Conservation (phyloP, 1,140 invertebrate genomes). For the Centruroides sculpturatus region DNA sequence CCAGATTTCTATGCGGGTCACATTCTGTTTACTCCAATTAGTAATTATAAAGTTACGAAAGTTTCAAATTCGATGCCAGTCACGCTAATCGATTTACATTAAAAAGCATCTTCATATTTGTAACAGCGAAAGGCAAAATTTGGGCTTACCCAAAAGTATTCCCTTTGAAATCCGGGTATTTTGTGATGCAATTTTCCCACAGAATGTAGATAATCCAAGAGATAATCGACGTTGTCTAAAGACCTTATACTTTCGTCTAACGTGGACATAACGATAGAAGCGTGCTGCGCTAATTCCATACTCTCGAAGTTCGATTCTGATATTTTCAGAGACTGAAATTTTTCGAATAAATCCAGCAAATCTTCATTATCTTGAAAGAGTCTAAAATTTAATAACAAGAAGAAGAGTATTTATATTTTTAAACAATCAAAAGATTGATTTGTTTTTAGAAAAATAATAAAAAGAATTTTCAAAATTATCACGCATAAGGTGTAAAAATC, state of each 20-base stretch:
- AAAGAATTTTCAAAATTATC: too few relatives aligned
- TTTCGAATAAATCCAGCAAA: conserved; percentile 59
- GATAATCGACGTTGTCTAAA: conserved; percentile 65
- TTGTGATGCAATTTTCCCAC: conserved; percentile 64
- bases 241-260: conserved; percentile 63
- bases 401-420: too few relatives aligned
- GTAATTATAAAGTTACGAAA: too few relatives aligned
- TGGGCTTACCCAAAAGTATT: conserved; percentile 67
- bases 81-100: too few relatives aligned
- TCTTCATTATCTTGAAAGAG: conserved; percentile 75
- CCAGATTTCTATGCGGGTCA: too few relatives aligned
- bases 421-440: too few relatives aligned
- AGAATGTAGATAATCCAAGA: conserved; percentile 64
- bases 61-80: too few relatives aligned
- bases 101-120: too few relatives aligned
- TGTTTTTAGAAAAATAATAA: too few relatives aligned
- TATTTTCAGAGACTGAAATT: conserved; percentile 59
- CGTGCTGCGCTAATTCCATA: conserved; percentile 69
- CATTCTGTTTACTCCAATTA: too few relatives aligned
- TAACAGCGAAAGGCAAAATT: not conserved
- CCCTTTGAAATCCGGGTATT: conserved; percentile 69
- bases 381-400: conserved; percentile 32
- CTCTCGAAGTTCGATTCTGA: conserved; percentile 62
- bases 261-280: conserved; percentile 76
- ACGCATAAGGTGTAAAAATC: too few relatives aligned